Evolutionary conservation across 2,888 invertebrate genomes (phyloP), one percentile per base, ranked within the genome.

Genomic region (Orthosia gothica): DNA sequence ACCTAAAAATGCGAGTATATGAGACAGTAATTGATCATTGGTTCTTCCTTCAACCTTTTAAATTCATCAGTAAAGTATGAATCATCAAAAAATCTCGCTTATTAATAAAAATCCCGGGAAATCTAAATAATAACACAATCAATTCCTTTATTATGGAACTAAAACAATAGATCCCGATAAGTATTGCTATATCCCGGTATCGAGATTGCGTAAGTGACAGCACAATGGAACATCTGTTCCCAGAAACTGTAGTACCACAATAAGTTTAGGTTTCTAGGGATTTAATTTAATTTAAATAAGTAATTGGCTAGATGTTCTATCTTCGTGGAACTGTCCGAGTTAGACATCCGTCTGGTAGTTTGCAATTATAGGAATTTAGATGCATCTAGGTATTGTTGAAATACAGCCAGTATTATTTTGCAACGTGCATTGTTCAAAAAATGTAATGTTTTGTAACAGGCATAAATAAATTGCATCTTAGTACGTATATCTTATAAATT

Each of bases 181-280:
- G 9, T 40, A 40, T 1, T 40, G 61, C 79, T 79, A 79, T 79
- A 81, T 83, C 68, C 80, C 70, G 81, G 74, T 57, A 58, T 83
- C 52, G 74, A 62, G 70, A 62, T 74, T 74, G 58, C 65, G 40
- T 73, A 70, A 79, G 72, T 83, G 68, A 71, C 83, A 81, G 74
- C 81, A 83, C 83, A 83, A 83, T 69, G 57, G 65, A 82, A 74
- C 81, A 82, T 83, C 80, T 82, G 81, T 71, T 83, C 50, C 11
- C 47, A 32, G 18, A 26, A 20, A 47, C 52, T 15, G 32, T 78
- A 82, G 52, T 55, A 55, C 26, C 40, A 15, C 64, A 58, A 69
- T 47, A n/a, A 23, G 55, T 69, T 59, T 18, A 23, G 40, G 18
- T 83, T 83, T 82, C 68, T 26, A 18, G n/a, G 74, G 68, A 83